Evolutionary conservation across 2,888 invertebrate genomes (phyloP), one percentile per base, ranked within the genome.

Genomic region (Drosophila neotestacea): DNA sequence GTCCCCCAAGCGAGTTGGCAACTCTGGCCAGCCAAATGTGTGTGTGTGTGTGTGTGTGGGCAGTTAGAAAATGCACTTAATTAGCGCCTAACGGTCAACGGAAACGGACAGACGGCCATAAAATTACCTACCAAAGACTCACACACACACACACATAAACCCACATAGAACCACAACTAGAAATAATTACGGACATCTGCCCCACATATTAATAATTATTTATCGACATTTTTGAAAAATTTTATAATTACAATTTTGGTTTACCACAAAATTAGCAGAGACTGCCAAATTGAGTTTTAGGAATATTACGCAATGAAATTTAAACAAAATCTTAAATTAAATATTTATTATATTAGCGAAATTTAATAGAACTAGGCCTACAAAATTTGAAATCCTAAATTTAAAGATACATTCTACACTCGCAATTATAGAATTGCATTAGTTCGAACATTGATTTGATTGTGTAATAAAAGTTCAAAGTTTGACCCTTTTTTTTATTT

Each of bases 61-160:
- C 66, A 73, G 62, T 70, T 77, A 51, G 79, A 73, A 73, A 81
- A 55, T 58, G 61, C 68, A 73, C 72, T 68, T 73, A 81, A 79
- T 73, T 81, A 77, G 73, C 67, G 51, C 52, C 67, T 58, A 44
- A 48, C 38, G 36, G 52, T 46, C 64, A 56, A 58, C 52, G 36
- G 58, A 36, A 38, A 38, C 4, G 11, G 67, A 41, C 47, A 78
- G 79, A 69, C 41, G 41, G 70, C 66, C 85, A 87, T 85, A 81
- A 81, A 77, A 85, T 70, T 62, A 68, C 55, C 60, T 69, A 69
- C 39, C 69, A 69, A 79, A 81, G 50, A 44, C 34, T 32, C 36
- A 70, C 34, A 68, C 51, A 42, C 34, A 68, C 51, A 42, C 41
- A 56, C 38, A 51, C 16, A n/a, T 38, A 59, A 28, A 51, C 13